Base-by-base conservation (phyloP, 1,140 invertebrate genomes). In the Bombus ignitus region DNA sequence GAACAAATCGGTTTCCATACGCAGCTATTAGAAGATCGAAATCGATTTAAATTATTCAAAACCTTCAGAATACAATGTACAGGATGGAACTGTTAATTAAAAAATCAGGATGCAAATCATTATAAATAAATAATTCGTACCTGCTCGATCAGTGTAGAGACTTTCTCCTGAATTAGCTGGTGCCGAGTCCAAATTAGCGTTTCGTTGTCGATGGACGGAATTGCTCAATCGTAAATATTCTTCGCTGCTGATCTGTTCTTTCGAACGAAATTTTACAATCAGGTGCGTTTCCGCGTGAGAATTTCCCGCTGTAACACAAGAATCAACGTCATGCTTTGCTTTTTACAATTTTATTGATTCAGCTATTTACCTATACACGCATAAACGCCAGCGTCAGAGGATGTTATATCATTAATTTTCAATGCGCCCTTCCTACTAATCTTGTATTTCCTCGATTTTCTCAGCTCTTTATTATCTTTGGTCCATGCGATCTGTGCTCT, bases 401-500 rank as follows among this genome's bases (percentile, higher is more conserved):
- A 96, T 0, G 96, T 97, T 18, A 98, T 96, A 76, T 97, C 97
- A 75, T 97, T 96, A 81, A 99, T 98, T 73, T 97, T 97, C 15
- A 99, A 96, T 62, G 98, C 97, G 13, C 98, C 98, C 95, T 98
- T 98, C 92, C 97, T 98, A 32, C 97, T 98, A 53, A 98, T 97
- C 92, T 98, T 97, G 89, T 97, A 97, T 89, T 98, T 98, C 89
- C 97, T 97, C 1, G 96, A 97, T 85, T 97, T 97, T 15, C 96
- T 96, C 77, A 98, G 95, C 68, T 96, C 96, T 87, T 97, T 96
- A 74, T 97, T 96, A 91, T 98, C 97, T 93, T 98, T 98, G 65
- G 96, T 97, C 98, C 98, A 98, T 89, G 97, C 96, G 83, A 98
- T 98, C 93, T 97, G 94, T 10, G 95, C 93, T 85, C 96, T 96